Evolutionary conservation across 2,797 vertebrate genomes (phyloP).

Genomic region (Sitta carolinensis): DNA sequence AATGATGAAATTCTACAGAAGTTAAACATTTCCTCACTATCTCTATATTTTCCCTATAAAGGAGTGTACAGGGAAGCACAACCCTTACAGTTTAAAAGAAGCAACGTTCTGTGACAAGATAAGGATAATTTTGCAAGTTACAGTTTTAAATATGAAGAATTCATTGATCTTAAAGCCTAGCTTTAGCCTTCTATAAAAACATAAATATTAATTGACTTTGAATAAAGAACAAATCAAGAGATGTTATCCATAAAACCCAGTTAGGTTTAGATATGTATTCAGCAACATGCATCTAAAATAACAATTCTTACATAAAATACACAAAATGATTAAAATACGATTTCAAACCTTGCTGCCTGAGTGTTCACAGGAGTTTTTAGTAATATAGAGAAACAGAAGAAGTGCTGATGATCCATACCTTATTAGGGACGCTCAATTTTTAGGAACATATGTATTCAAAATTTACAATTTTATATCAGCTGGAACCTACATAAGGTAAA

Average conservation of each 20-base stretch:
- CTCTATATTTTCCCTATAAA: not conserved
- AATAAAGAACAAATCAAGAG: not conserved
- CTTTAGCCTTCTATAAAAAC: not conserved
- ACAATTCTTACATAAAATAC: not conserved
- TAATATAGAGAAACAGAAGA: not conserved
- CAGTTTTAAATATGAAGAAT: not conserved
- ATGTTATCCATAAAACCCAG: not conserved
- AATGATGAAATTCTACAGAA: not conserved
- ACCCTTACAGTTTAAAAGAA: not conserved
- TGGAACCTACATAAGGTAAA: not conserved
- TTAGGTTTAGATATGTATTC: not conserved
- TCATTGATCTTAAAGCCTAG: not conserved
- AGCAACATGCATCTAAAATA: not conserved
- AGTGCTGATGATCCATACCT: not conserved
- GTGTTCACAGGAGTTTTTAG: not conserved
- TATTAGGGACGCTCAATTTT: not conserved
- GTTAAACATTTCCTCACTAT: not conserved
- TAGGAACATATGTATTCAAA: not conserved
- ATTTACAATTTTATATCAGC: not conserved
- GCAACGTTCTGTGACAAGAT: not conserved
- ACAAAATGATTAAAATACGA: not conserved
- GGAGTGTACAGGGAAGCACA: not conserved
- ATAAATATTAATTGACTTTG: not conserved
- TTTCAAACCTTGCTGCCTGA: not conserved
- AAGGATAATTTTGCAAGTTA: not conserved